phyloP scores from a whole-genome alignment of 2,888 invertebrate species.

The Philonicus albiceps region DNA sequence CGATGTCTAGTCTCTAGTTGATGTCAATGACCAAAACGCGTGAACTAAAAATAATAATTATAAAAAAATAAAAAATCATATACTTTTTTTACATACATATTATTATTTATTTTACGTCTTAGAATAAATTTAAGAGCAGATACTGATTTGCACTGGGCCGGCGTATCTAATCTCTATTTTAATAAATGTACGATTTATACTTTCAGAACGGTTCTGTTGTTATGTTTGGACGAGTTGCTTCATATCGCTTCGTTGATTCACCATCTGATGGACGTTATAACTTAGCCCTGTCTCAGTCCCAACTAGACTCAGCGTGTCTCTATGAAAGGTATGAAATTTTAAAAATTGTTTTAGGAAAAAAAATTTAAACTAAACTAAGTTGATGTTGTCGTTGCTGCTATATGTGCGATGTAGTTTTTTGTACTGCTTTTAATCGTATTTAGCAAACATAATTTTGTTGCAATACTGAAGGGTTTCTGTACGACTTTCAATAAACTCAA shows the following conservation, averaged over 20 bases:
- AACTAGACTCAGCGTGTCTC: constrained; percentile 77
- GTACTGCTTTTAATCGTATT: not conserved
- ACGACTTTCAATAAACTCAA: not conserved
- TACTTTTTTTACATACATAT: too few species aligned
- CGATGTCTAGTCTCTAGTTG: too few species aligned
- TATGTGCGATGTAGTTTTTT: not conserved
- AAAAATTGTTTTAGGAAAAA: too few species aligned
- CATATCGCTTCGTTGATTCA: constrained; percentile 85
- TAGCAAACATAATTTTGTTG: not conserved
- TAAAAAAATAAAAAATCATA: too few species aligned
- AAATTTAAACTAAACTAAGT: not conserved
- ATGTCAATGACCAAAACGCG: too few species aligned
- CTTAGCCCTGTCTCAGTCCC: constrained; percentile 77
- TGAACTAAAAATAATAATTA: too few species aligned
- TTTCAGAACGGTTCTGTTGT: constrained; percentile 81
- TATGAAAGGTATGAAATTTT: constrained; percentile 77
- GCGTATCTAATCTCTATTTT: not conserved
- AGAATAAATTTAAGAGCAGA: too few species aligned
- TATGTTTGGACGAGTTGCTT: constrained; percentile 86
- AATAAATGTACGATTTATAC: not conserved
- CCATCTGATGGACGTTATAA: constrained; percentile 81
- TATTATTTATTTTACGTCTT: too few species aligned
- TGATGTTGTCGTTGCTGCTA: constrained; percentile 18
- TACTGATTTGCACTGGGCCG: too few species aligned
- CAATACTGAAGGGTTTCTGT: not conserved